phyloP scores from a whole-genome alignment of 2,888 invertebrate species.

The Celastrina argiolus region DNA sequence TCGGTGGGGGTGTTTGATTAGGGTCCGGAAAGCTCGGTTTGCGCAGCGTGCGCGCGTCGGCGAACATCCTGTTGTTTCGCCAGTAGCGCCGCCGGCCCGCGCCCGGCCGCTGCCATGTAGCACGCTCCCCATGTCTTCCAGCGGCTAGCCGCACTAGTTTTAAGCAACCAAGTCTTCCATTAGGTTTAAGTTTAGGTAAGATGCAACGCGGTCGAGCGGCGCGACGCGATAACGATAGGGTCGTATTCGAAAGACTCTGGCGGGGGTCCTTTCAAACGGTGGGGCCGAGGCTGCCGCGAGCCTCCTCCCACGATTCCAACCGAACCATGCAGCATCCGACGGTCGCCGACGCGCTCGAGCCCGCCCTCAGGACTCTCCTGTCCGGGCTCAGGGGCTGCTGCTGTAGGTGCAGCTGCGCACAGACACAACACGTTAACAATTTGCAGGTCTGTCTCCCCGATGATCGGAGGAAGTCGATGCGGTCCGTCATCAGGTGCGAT shows the following conservation, averaged over 20 bases:
- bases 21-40: constrained; percentile 47
- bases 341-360: constrained; percentile 69
- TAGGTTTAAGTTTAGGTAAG: constrained; percentile 51
- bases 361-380: constrained; percentile 60
- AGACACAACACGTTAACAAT: constrained; percentile 60
- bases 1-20: constrained; percentile 26
- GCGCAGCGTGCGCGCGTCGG: constrained; percentile 68
- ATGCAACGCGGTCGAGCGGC: constrained; percentile 70
- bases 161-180: constrained; percentile 78
- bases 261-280: constrained; percentile 80
- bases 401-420: constrained; percentile 67
- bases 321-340: constrained; percentile 41
- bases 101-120: constrained; percentile 68
- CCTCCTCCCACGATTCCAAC: constrained; percentile 58
- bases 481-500: constrained; percentile 82
- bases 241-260: constrained; percentile 85
- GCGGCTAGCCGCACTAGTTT: constrained; percentile 54
- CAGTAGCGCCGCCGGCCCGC: constrained; percentile 73
- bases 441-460: constrained; percentile 76
- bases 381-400: constrained; percentile 63
- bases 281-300: constrained; percentile 56
- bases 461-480: constrained; percentile 77
- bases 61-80: constrained; percentile 44
- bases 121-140: constrained; percentile 65
- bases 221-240: constrained; percentile 77